Conservation (phyloP, 2,113 vertebrate species). For the Nerophis lumbriciformis region DNA sequence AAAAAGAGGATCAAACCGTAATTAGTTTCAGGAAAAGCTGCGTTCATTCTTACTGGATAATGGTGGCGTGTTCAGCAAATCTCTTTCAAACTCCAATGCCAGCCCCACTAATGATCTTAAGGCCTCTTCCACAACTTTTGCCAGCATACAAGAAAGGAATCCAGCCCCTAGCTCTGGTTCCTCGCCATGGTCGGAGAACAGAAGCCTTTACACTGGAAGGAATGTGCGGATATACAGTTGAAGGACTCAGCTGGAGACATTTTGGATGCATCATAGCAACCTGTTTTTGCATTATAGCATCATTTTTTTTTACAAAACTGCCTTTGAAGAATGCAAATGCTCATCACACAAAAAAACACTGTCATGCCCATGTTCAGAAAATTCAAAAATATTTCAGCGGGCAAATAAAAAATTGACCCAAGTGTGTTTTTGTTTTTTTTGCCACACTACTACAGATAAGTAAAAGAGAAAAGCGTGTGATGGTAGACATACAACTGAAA, state of each 20-base stretch:
- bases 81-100: constrained; percentile 59
- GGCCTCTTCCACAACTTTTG: constrained; percentile 63
- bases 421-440: too few species aligned
- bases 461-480: too few species aligned
- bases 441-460: too few species aligned
- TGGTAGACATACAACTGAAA: too few species aligned
- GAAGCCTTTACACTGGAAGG: constrained; percentile 43
- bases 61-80: constrained; percentile 68
- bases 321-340: constrained; percentile 3
- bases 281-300: neutral
- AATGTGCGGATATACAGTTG: constrained; percentile 53
- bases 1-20: constrained; percentile 61
- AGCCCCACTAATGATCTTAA: constrained; percentile 64
- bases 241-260: constrained; percentile 58
- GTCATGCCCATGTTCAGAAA: too few species aligned
- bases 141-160: constrained; percentile 54
- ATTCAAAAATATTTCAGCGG: too few species aligned
- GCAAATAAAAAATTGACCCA: too few species aligned
- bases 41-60: constrained; percentile 61
- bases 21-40: constrained; percentile 61
- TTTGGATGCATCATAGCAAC: constrained; percentile 24
- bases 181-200: constrained; percentile 42
- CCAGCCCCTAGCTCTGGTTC: constrained; percentile 56
- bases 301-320: constrained; percentile 32
- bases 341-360: too few species aligned